phyloP scores from a whole-genome alignment of 2,888 invertebrate genomes.

The Bugula neritina region DNA sequence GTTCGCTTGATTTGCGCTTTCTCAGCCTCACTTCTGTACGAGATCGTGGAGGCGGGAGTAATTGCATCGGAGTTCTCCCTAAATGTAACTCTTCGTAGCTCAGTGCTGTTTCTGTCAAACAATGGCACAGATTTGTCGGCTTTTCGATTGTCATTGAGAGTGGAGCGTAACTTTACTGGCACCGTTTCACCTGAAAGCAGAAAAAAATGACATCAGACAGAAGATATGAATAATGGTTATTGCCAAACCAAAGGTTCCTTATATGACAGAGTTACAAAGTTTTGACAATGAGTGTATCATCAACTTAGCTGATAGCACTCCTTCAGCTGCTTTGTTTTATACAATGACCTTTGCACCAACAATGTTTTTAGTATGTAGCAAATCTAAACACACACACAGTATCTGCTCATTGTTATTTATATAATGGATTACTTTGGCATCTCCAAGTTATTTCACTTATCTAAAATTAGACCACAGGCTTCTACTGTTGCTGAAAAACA shows the following conservation, averaged over 20 bases:
- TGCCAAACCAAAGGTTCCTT: not conserved
- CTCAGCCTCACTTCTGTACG: not conserved
- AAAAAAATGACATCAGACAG: not conserved
- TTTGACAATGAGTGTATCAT: no score
- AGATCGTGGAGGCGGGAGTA: not conserved
- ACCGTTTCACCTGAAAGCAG: conserved; percentile 19
- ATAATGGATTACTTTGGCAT: no score
- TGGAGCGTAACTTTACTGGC: conserved; percentile 22
- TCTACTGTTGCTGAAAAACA: no score
- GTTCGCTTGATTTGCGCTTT: not conserved
- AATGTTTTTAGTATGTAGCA: no score
- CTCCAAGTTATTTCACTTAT: no score
- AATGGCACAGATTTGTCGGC: conserved; percentile 13
- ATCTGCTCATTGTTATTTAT: no score
- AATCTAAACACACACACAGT: no score
- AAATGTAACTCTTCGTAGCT: conserved; percentile 20
- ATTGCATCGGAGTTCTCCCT: not conserved
- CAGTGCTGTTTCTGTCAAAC: conserved; percentile 21
- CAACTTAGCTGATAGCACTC: no score
- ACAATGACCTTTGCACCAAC: no score
- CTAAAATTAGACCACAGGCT: no score
- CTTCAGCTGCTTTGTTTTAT: no score
- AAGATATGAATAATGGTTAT: not conserved
- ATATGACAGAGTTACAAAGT: not conserved
- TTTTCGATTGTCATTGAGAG: conserved; percentile 19